Conservation (phyloP, 2,888 invertebrate species). For the Eurois occulta region DNA sequence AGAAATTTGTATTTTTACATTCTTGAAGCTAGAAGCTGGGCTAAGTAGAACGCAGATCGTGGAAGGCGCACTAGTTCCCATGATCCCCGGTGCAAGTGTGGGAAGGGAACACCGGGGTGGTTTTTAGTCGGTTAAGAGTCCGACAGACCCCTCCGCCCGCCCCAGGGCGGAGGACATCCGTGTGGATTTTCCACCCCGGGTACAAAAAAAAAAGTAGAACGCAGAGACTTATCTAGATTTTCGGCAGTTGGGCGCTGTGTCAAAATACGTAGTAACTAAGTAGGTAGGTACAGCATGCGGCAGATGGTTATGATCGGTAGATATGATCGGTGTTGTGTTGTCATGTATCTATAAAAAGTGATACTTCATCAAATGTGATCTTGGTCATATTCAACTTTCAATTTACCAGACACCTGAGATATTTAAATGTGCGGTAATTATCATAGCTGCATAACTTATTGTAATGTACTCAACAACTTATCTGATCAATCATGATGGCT, state of each 20-base stretch:
- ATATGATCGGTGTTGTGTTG: slow-evolving; percentile 1
- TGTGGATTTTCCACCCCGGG: no score
- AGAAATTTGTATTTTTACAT: no score
- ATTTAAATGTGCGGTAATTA: slow-evolving; percentile 51
- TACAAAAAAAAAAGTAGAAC: no score
- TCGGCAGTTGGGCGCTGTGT: background rate
- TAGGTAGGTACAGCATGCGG: background rate
- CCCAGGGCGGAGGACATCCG: no score
- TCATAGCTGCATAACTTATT: slow-evolving; percentile 39
- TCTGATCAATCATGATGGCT: slow-evolving; percentile 58
- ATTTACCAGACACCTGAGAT: slow-evolving; percentile 19
- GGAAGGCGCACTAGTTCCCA: no score
- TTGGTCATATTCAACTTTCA: slow-evolving; percentile 22
- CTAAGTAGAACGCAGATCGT: background rate
- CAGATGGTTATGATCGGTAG: background rate
- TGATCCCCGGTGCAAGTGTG: no score
- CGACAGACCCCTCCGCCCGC: no score
- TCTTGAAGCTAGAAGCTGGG: background rate
- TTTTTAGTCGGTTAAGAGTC: no score
- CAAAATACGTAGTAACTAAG: background rate
- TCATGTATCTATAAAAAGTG: background rate
- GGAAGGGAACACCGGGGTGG: no score
- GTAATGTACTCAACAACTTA: slow-evolving; percentile 43
- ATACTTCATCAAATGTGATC: slow-evolving; percentile 1
- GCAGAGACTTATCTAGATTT: background rate